Evolutionary conservation across 2,888 invertebrate species (phyloP), one percentile per base, ranked within the genome.

Genomic region (Crematogaster levior): DNA sequence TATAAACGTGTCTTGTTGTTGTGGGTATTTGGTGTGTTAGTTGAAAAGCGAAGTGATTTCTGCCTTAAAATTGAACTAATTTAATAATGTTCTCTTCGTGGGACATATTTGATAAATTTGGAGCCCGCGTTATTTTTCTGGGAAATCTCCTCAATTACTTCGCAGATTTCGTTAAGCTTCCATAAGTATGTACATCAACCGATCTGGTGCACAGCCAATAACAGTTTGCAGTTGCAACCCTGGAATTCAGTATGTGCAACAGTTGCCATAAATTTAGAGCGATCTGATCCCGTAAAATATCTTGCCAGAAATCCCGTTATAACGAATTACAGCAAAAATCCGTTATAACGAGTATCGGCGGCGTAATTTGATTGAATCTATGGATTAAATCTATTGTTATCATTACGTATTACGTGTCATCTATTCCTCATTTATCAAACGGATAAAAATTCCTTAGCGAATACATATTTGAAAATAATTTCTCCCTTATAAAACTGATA

Each of bases 231-330:
- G 30, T 77, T 68, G 68, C 75, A 77, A 21, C 18, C 40, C 24
- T n/a, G 10, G 53, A 10, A 30, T 56, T 68, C 40, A 15, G 40
- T 6, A 21, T 18, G 40, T 27, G 27, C 51, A 30, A 30, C 21
- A 43, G 68, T 68, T 40, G 51, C 66, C 30, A 40, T 70, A 70
- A 70, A 77, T 77, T 77, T 77, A 77, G 77, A 56, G 70, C 43
- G 53, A 18, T 7, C 43, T 30, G 30, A 68, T 27, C 43, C 24
- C 56, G 56, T 56, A 43, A 77, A 77, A 70, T 56, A 40, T 70
- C 70, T 77, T 43, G 77, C 56, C 43, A 68, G 70, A 77, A 56
- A 77, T 70, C 43, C 70, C 77, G 70, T 77, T 77, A 70, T 24
- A 56, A 70, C 12, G 34, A 70, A 43, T 70, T 56, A 43, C 53